These are phyloP conservation scores for Sussaba pulchella DNA, from an alignment of 2,888 invertebrate species.

Conservation along the genomic window DNA sequence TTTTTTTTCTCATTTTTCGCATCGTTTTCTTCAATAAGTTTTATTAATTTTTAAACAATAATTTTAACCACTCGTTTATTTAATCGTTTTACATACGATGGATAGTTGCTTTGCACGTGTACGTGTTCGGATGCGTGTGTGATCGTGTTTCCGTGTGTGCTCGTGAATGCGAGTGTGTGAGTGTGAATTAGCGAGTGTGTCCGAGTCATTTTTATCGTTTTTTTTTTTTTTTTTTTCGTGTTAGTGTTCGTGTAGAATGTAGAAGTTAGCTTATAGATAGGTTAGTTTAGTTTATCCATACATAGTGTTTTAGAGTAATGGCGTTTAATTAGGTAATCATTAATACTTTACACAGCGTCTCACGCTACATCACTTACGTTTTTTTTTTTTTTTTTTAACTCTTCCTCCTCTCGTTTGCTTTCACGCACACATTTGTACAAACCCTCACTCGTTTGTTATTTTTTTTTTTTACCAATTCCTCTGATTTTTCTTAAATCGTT, in stretches of 20 bases:
- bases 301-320: constrained; percentile 78
- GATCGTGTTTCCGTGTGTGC: background rate
- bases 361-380: constrained; percentile 69
- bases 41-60: constrained; percentile 83
- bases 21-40: constrained; percentile 56
- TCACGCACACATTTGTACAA: constrained; percentile 42
- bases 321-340: constrained; percentile 80
- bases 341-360: constrained; percentile 82
- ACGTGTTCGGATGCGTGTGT: constrained; percentile 64
- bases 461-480: constrained; percentile 3
- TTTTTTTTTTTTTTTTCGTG: constrained; percentile 14
- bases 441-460: constrained; percentile 14
- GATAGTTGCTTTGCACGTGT: constrained; percentile 69
- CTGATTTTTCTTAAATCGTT: constrained; percentile 9
- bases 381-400: constrained; percentile 45
- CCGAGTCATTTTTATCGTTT: background rate
- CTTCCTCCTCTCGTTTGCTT: constrained; percentile 62
- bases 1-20: background rate
- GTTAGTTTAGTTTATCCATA: constrained; percentile 80
- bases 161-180: constrained; percentile 2
- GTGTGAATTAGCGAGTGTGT: background rate
- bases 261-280: constrained; percentile 83
- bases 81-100: constrained; percentile 83
- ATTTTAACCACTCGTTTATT: constrained; percentile 84
- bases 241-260: constrained; percentile 80